Evolutionary conservation across 1,140 invertebrate genomes (phyloP).

Genomic region (Trichonephila clavata): DNA sequence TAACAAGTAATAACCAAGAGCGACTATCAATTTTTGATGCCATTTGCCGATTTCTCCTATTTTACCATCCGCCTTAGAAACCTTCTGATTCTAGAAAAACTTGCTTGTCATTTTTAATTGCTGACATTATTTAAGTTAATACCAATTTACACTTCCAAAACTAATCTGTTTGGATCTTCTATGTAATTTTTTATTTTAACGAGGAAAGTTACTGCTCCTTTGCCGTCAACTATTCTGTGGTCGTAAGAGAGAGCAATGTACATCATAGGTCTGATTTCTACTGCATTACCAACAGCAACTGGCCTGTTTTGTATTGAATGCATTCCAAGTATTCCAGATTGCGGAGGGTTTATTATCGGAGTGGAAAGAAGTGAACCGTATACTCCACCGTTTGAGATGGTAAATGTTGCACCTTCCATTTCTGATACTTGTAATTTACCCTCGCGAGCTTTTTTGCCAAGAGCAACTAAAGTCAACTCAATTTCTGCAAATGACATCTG

Average conservation of each 20-base stretch:
- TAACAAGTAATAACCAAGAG: no score
- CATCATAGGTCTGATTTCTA: slow-evolving; percentile 73
- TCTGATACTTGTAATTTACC: slow-evolving; percentile 43
- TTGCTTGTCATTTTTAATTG: no score
- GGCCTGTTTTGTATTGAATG: slow-evolving; percentile 76
- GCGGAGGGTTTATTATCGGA: slow-evolving; percentile 78
- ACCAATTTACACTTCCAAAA: neutral
- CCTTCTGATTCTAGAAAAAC: no score
- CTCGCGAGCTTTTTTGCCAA: slow-evolving; percentile 82
- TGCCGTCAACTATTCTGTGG: slow-evolving; percentile 76
- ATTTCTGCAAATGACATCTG: slow-evolving; percentile 83
- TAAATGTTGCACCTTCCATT: slow-evolving; percentile 73
- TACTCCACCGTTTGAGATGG: slow-evolving; percentile 75
- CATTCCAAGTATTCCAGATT: slow-evolving; percentile 77
- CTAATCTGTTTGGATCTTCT: neutral
- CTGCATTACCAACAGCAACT: slow-evolving; percentile 40
- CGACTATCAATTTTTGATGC: no score
- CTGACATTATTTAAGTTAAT: no score
- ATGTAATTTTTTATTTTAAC: neutral
- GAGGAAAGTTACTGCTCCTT: slow-evolving; percentile 39
- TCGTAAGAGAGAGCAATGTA: slow-evolving; percentile 76
- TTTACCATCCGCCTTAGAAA: no score
- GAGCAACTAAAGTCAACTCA: slow-evolving; percentile 82
- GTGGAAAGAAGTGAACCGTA: slow-evolving; percentile 77
- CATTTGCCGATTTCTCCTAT: no score